Conservation (phyloP, 2,797 vertebrate species). For the Melanogrammus aeglefinus region DNA sequence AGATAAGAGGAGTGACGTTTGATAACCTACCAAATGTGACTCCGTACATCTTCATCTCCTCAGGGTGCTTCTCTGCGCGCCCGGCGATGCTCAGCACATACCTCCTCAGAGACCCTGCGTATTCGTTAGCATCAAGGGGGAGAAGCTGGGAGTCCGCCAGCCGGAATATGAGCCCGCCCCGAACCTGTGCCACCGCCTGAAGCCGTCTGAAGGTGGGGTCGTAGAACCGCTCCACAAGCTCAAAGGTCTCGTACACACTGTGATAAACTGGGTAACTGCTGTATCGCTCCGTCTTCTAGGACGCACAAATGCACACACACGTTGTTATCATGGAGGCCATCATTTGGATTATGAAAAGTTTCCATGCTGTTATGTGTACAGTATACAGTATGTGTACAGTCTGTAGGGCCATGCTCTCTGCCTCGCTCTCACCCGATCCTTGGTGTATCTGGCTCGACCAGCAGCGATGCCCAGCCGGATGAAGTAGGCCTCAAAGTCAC, state of each 20-base stretch:
- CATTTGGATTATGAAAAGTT: not conserved
- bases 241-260: slow-evolving; percentile 92
- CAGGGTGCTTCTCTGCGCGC: slow-evolving; percentile 72
- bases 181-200: slow-evolving; percentile 81
- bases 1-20: not conserved
- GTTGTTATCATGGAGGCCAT: too few relatives aligned
- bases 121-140: slow-evolving; percentile 84
- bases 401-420: not conserved
- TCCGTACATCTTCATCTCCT: slow-evolving; percentile 65
- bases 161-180: slow-evolving; percentile 83
- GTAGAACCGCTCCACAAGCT: slow-evolving; percentile 89
- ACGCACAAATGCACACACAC: slow-evolving; percentile 1
- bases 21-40: slow-evolving; percentile 84
- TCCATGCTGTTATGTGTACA: not conserved
- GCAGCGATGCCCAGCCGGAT: slow-evolving; percentile 91
- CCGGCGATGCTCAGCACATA: slow-evolving; percentile 77
- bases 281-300: slow-evolving; percentile 80
- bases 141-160: slow-evolving; percentile 81
- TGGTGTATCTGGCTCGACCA: slow-evolving; percentile 91
- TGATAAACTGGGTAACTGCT: slow-evolving; percentile 93
- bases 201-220: slow-evolving; percentile 88
- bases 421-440: slow-evolving; percentile 81
- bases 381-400: not conserved
- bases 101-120: slow-evolving; percentile 76
- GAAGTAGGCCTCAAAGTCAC: slow-evolving; percentile 96